Conservation (phyloP, 2,888 invertebrate genomes). For the Campoplex capitator region DNA sequence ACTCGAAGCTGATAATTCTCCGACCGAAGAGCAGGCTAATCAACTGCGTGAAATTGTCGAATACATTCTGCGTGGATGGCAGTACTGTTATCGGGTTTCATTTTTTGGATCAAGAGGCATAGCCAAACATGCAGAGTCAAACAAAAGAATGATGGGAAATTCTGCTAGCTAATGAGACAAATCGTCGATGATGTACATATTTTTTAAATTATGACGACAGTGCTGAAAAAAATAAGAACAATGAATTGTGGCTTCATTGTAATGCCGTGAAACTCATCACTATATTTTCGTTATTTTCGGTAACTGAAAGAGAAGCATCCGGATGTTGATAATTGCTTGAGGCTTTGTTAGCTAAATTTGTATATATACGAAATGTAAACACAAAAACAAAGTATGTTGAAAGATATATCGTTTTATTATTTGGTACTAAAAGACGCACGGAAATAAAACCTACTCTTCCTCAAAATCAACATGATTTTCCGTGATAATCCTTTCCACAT, state of each 20-base stretch:
- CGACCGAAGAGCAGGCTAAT: not conserved
- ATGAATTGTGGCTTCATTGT: not conserved
- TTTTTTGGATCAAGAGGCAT: not conserved
- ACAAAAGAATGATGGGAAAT: not conserved
- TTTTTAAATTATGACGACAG: not conserved
- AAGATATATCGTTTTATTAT: not conserved
- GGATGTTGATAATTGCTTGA: not conserved
- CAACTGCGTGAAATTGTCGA: not conserved
- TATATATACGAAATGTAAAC: not conserved
- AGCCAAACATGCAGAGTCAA: not conserved
- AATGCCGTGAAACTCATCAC: not conserved
- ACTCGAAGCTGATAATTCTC: not conserved
- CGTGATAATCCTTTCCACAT: not conserved
- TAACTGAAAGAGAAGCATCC: not conserved
- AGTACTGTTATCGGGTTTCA: not conserved
- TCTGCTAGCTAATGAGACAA: not conserved
- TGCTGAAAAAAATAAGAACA: not conserved
- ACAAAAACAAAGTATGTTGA: not conserved
- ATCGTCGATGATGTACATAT: not conserved
- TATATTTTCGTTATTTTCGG: not conserved
- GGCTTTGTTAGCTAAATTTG: not conserved
- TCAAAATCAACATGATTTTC: not conserved
- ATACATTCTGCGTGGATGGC: not conserved
- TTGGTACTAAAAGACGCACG: not conserved
- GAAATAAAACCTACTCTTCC: conserved; percentile 4